Conservation (phyloP, 2,113 vertebrate species). For the Phyllostomus hastatus region DNA sequence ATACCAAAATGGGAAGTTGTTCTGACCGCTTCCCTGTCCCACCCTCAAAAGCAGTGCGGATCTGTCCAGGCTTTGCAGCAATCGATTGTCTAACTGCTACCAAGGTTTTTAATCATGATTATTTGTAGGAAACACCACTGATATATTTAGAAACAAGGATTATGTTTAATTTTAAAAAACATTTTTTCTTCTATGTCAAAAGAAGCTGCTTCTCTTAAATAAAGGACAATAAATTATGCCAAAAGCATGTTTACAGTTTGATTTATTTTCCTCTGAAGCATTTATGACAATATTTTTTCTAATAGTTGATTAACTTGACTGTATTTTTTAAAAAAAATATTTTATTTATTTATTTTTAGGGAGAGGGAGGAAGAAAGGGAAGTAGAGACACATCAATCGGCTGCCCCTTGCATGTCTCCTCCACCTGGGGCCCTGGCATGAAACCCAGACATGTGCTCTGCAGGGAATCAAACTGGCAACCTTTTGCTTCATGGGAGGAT, state of each 20-base stretch:
- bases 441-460: too few relatives aligned
- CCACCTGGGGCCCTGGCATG: too few relatives aligned
- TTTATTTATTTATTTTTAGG: too few relatives aligned
- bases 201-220: conserved; percentile 10
- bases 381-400: too few relatives aligned
- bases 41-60: background rate
- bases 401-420: too few relatives aligned
- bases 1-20: background rate
- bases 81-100: background rate
- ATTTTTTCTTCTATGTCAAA: background rate
- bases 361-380: too few relatives aligned
- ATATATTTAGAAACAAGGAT: conserved; percentile 10
- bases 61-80: background rate
- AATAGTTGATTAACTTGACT: background rate
- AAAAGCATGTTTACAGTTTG: background rate
- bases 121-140: background rate
- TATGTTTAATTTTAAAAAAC: background rate
- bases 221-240: background rate
- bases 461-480: too few relatives aligned
- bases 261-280: conserved; percentile 33
- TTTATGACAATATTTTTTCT: conserved; percentile 38
- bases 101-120: background rate
- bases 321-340: background rate
- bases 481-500: too few relatives aligned
- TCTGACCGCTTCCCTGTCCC: background rate